These are phyloP conservation scores for Plemyria rubiginata DNA, from an alignment of 2,888 invertebrate genomes.

Conservation along the genomic window DNA sequence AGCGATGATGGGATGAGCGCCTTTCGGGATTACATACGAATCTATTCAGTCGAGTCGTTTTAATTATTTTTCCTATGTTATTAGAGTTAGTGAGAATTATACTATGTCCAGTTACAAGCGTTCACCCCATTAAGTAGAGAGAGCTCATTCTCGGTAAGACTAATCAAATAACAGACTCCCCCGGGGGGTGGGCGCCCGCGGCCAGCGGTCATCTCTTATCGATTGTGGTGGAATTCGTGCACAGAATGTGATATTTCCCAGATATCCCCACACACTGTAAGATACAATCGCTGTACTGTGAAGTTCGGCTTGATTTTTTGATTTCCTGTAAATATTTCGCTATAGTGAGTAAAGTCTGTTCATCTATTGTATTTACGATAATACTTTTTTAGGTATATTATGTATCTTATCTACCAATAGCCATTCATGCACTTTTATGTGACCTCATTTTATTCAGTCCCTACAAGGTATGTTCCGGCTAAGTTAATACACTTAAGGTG, in stretches of 20 bases:
- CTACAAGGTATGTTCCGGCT: too few species aligned
- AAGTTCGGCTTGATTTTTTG: slow-evolving; percentile 49
- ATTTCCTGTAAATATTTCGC: slow-evolving; percentile 33
- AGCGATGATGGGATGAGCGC: slow-evolving; percentile 78
- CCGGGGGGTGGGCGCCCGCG: slow-evolving; percentile 62
- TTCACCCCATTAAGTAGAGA: slow-evolving; percentile 83
- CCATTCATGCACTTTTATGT: too few species aligned
- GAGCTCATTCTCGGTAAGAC: slow-evolving; percentile 85
- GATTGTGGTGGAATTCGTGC: slow-evolving; percentile 85
- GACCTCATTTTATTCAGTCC: too few species aligned
- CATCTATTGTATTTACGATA: too few species aligned
- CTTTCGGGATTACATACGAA: slow-evolving; percentile 63
- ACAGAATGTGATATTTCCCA: slow-evolving; percentile 83
- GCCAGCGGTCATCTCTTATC: slow-evolving; percentile 85
- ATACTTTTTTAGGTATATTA: background rate
- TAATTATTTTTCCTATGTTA: slow-evolving; percentile 61
- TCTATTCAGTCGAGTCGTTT: slow-evolving; percentile 61
- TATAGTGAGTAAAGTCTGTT: background rate
- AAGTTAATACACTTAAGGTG: too few species aligned
- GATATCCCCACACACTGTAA: slow-evolving; percentile 69
- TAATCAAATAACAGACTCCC: slow-evolving; percentile 86
- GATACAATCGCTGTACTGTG: slow-evolving; percentile 60
- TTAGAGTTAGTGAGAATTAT: slow-evolving; percentile 72
- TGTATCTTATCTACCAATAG: too few species aligned
- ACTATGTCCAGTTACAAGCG: slow-evolving; percentile 81